Evolutionary conservation across 2,113 vertebrate genomes (phyloP).

Genomic region (Anoura caudifer): DNA sequence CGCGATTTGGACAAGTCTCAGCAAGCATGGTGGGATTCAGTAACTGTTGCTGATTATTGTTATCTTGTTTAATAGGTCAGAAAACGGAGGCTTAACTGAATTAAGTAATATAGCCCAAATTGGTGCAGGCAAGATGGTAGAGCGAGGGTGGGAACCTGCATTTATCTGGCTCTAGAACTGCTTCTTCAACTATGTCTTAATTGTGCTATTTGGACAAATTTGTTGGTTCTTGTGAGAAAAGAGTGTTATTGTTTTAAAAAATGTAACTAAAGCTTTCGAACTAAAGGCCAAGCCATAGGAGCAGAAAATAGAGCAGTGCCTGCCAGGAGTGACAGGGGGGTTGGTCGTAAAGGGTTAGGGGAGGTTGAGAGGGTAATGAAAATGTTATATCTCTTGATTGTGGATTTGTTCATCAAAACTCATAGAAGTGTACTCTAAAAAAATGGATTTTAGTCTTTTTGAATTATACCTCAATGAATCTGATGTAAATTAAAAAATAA

Average conservation of each 20-base stretch:
- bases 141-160: neutral
- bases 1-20: neutral
- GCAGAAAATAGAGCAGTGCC: neutral
- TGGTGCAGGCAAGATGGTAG: neutral
- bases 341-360: neutral
- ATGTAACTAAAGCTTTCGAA: neutral
- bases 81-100: neutral
- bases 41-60: neutral
- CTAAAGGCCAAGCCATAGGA: neutral
- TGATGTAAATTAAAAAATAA: neutral
- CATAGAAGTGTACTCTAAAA: neutral
- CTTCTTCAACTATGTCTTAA: neutral
- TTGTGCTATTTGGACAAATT: neutral
- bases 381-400: neutral
- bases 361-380: neutral
- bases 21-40: neutral
- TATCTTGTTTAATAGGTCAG: neutral
- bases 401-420: neutral
- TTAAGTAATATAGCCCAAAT: neutral
- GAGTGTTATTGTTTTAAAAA: neutral
- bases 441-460: neutral
- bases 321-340: neutral
- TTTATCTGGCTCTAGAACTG: neutral
- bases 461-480: neutral
- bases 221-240: neutral